A percentile compares a stretch with the other conserved stretches of the same genome.
phyloP scores from a whole-genome alignment of 2,888 invertebrate genomes.

The Mechanitis messenoides region DNA sequence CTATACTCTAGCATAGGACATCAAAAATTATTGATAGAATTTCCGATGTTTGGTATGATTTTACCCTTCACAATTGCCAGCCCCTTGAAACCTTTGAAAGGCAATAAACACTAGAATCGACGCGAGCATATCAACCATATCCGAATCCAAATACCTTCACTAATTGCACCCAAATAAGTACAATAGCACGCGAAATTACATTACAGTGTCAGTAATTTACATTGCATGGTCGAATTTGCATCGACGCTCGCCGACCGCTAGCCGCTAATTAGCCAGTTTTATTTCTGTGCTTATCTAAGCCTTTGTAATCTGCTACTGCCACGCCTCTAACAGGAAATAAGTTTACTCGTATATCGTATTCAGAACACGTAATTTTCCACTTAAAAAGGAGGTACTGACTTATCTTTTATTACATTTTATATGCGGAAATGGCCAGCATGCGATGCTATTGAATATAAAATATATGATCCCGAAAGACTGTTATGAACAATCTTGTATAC shows the following conservation, averaged over 20 bases:
- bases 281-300: constrained; percentile 71
- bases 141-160: constrained; percentile 19
- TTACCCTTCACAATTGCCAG: not conserved
- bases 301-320: constrained; percentile 58
- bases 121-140: constrained; percentile 10
- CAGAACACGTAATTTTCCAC: constrained; percentile 6
- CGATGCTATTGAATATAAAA: constrained; percentile 4
- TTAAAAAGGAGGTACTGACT: constrained; percentile 8
- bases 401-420: constrained; percentile 6
- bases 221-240: constrained; percentile 55
- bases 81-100: not conserved
- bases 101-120: not conserved
- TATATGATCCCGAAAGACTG: not conserved
- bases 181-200: constrained; percentile 32
- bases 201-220: constrained; percentile 40
- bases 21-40: too few species aligned
- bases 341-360: constrained; percentile 14
- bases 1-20: too few species aligned
- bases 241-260: constrained; percentile 35
- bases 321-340: constrained; percentile 40
- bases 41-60: too few species aligned
- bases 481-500: too few species aligned
- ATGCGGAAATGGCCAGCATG: constrained; percentile 5
- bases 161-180: constrained; percentile 32
- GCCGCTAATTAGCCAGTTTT: constrained; percentile 69